Base-by-base conservation (phyloP, 2,113 vertebrate species). In the Callipepla californica region DNA sequence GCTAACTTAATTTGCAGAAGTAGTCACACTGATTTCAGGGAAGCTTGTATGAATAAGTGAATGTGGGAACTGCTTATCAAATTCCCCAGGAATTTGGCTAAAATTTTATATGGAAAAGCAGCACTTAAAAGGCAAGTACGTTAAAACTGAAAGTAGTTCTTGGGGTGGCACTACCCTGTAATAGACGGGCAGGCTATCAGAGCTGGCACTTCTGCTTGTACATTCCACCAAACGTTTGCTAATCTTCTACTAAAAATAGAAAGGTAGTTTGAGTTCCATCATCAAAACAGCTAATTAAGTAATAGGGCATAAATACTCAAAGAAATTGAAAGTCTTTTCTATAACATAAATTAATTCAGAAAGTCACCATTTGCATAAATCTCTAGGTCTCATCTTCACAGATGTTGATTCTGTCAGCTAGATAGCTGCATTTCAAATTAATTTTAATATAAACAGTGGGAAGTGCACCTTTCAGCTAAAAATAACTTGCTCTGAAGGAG, bases 371-470 rank as follows among this genome's bases (percentile, higher is more conserved):
- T 97, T 98, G 95, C 97, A 98, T 98, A 97, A 96, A 97, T 97
- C 93, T 97, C 80, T 94, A 96, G 95, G 97, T 94, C 96, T 96
- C 93, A 80, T 97, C 96, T 98, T 96, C 96, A 96, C 97, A 98
- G 97, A 96, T 98, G 97, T 97, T 98, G 96, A 96, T 96, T 98
- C 97, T 97, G 96, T 98, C 97, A 98, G 91, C 94, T 97, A 96
- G 95, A 95, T 83, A 80, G 95, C 93, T 98, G 96, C 96, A 93
- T 98, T 97, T 98, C 96, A 97, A 97, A 97, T 97, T 97, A 90
- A 96, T 97, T 97, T 97, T 96, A 97, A 96, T 97, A 96, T 98
- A 97, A 98, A 97, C 63, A 90, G 92, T 92, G 74, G 94, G 91
- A 97, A 97, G 87, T 95, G 81, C 89, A 97, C 95, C 96, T 98